Base-by-base conservation (phyloP, 2,888 invertebrate genomes). In the Microctonus hyperodae region DNA sequence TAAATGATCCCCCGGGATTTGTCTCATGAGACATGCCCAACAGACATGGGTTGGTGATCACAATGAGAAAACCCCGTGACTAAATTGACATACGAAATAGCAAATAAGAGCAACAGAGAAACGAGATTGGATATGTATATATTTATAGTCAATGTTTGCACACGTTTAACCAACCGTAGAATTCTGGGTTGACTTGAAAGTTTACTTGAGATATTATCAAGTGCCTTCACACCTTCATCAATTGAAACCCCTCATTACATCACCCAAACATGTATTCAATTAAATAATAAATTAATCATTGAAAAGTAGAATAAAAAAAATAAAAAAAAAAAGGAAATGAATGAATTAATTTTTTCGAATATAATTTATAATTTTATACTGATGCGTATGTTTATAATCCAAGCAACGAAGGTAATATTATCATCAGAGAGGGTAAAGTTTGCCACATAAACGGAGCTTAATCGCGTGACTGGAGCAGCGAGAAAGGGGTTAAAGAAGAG, bases 371-470 rank as follows among this genome's bases (percentile, higher is more conserved):
- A n/a, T n/a, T n/a, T n/a, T n/a, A n/a, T 53, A 25, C 25, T 25
- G 11, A 22, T 50, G 5, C 11, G 10, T 50, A 37, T 37, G n/a
- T 37, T 37, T 37, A 37, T 13, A 37, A 37, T 37, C 37, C 37
- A 13, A 5, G n/a, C 13, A 37, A 37, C n/a, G 37, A n/a, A 37
- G 2, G 3, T 37, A 37, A 37, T 37, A 37, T 37, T n/a, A 37
- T 37, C 37, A 37, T 37, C n/a, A 37, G 37, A 71, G 71, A 70
- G 71, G 75, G 71, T 77, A 77, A 80, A 79, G 74, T 79, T 77
- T 73, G 77, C 75, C 72, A 74, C 76, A 77, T 77, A 78, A 81
- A 80, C 79, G 80, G 75, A 76, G 78, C 75, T 80, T 80, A 79
- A 77, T 76, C 77, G 74, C 73, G 75, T 70, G 35, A 70, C 72